Evolutionary conservation across 2,888 invertebrate genomes (phyloP), one percentile per base, ranked within the genome.

Genomic region (Drosophila kambysellisi): DNA sequence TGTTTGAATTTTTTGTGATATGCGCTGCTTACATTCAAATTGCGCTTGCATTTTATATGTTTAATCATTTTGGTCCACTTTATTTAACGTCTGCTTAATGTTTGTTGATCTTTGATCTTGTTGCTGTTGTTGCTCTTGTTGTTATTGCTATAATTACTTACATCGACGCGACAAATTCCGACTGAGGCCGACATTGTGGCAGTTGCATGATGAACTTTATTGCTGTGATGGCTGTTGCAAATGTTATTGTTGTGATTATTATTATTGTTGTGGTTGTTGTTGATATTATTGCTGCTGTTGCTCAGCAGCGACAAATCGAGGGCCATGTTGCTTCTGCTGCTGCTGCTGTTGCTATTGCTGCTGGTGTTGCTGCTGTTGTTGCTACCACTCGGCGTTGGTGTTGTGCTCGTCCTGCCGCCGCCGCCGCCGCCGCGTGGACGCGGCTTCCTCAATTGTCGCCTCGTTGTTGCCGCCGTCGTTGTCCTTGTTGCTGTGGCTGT

Each of bases 161-260:
- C 91, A 88, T 91, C 91, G 76, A 91, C 86, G 83, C 92, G 91
- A 90, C 89, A 92, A 70, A 91, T 86, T 78, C 91, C 91, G 72
- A 91, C 81, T 66, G 89, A 88, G 66, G 87, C 67, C 73, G 91
- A 90, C 43, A 79, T 63, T 41, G 74, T 64, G 15, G 46, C 59
- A 15, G 29, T 20, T 64, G 61, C 52, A 56, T 39, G 76, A 69
- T 57, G 70, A 56, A 81, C 52, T 39, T 79, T 76, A 54, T 59
- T 75, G 61, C 52, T 77, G 63, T 43, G 32, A 35, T 54, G 56
- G 17, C 33, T 54, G 25, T 9, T 65, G 35, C 12, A 56, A 20
- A 32, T 66, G 41, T 15, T 74, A 35, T 33, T 70, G 35, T 20
- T 67, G 25, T 43, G 29, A n/a, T 39, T 39, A n/a, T 39, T 56